Conservation (phyloP, 2,888 invertebrate genomes). For the Dicyrtoma fusca region DNA sequence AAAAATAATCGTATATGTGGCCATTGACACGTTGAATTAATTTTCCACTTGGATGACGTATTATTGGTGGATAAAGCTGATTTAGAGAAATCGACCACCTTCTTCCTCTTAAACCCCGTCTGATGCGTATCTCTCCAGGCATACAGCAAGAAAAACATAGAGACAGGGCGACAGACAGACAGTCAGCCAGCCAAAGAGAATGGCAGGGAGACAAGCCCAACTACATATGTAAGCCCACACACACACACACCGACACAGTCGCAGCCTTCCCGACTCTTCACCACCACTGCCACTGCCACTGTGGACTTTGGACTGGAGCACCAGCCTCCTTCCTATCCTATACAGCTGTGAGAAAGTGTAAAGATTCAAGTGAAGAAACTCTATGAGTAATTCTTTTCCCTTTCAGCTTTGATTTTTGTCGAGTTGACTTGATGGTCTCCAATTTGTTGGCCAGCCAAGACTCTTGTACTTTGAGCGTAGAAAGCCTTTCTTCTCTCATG, state of each 20-base stretch:
- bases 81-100: neutral
- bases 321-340: neutral
- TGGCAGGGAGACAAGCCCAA: neutral
- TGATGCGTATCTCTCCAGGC: too few species aligned
- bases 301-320: neutral
- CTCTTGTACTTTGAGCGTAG: neutral
- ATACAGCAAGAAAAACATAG: too few species aligned
- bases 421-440: constrained; percentile 32
- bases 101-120: neutral
- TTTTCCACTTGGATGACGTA: constrained; percentile 25
- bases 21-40: constrained; percentile 32
- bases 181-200: too few species aligned
- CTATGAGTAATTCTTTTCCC: constrained; percentile 14
- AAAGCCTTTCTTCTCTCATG: neutral
- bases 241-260: too few species aligned
- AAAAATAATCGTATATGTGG: constrained; percentile 8
- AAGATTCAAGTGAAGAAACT: too few species aligned
- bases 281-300: neutral
- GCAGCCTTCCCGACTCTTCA: too few species aligned
- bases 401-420: constrained; percentile 30
- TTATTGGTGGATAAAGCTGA: constrained; percentile 17
- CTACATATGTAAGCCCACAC: too few species aligned
- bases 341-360: too few species aligned
- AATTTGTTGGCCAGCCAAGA: constrained; percentile 31
- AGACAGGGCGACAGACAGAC: too few species aligned